Percentiles rank a stretch among this genome's conserved stretches.
Evolutionary conservation across 2,797 vertebrate genomes (phyloP).

Genomic region (Taenioides sp.): DNA sequence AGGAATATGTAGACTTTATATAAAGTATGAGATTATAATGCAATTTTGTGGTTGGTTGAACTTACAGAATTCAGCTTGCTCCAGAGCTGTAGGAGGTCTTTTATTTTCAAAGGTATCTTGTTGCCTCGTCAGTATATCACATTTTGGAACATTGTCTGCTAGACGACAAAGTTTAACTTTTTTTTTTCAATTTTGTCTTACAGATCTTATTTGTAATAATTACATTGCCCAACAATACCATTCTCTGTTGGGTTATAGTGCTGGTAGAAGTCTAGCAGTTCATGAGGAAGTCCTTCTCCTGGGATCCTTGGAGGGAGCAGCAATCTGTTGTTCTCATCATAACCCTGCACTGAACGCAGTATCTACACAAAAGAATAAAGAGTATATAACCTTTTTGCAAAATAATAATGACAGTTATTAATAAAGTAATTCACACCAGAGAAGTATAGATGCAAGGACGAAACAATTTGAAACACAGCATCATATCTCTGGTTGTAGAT

Average conservation of each 20-base stretch:
- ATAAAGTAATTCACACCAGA: not conserved
- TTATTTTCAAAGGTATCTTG: not conserved
- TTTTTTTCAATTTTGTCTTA: not conserved
- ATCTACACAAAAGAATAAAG: slow-evolving; percentile 68
- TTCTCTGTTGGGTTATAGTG: slow-evolving; percentile 54
- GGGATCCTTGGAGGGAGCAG: slow-evolving; percentile 82
- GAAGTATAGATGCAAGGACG: not conserved
- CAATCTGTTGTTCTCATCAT: slow-evolving; percentile 75
- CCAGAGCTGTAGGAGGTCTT: slow-evolving; percentile 2
- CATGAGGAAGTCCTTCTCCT: slow-evolving; percentile 81
- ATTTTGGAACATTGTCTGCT: slow-evolving; percentile 20
- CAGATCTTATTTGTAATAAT: not conserved
- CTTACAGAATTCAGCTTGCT: slow-evolving; percentile 37
- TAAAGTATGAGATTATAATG: no score
- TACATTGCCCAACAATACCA: slow-evolving; percentile 36
- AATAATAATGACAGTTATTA: not conserved
- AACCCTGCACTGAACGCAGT: slow-evolving; percentile 77
- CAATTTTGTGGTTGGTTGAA: not conserved
- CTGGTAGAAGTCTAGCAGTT: slow-evolving; percentile 81
- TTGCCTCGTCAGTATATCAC: slow-evolving; percentile 16
- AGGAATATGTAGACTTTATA: not conserved
- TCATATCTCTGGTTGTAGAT: not conserved
- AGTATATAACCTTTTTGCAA: not conserved
- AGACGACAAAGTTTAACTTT: slow-evolving; percentile 25
- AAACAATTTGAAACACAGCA: not conserved